Percentiles rank a stretch among this genome's conserved stretches.
phyloP scores from a whole-genome alignment of 1,140 invertebrate species.

The Whitmania pigra region DNA sequence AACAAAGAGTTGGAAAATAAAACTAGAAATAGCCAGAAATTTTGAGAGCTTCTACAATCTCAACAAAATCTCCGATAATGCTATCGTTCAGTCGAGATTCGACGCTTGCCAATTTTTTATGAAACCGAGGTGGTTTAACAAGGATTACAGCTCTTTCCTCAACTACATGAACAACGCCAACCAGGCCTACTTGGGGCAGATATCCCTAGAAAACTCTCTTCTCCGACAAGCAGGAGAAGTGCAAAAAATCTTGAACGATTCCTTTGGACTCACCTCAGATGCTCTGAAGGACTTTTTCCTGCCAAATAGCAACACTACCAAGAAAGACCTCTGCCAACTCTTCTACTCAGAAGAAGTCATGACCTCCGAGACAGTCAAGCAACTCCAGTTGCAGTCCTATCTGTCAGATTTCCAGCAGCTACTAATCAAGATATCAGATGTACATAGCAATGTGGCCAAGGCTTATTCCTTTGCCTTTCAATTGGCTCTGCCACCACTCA shows the following conservation, averaged over 20 bases:
- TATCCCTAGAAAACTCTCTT: neutral
- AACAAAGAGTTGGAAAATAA: neutral
- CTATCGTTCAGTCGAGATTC: neutral
- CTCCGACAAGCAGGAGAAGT: neutral
- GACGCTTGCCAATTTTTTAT: conserved; percentile 10
- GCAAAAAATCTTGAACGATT: neutral
- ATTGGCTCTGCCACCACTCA: neutral
- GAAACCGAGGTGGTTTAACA: neutral
- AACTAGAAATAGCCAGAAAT: neutral
- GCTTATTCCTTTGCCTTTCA: conserved; percentile 1
- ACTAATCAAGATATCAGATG: conserved; percentile 1
- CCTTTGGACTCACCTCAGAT: neutral
- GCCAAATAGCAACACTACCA: neutral
- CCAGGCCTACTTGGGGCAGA: neutral
- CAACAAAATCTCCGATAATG: too few relatives aligned
- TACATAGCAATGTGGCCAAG: neutral
- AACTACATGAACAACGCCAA: conserved; percentile 4
- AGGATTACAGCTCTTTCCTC: conserved; percentile 4
- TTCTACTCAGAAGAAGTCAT: neutral
- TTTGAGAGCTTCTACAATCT: conserved; percentile 8
- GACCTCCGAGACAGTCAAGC: neutral
- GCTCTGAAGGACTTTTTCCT: neutral
- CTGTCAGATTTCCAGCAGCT: conserved; percentile 8
- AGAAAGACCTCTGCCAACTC: conserved; percentile 7
- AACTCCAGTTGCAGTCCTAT: neutral